Conservation (phyloP, 2,888 invertebrate species). For the Ophion costatus region DNA sequence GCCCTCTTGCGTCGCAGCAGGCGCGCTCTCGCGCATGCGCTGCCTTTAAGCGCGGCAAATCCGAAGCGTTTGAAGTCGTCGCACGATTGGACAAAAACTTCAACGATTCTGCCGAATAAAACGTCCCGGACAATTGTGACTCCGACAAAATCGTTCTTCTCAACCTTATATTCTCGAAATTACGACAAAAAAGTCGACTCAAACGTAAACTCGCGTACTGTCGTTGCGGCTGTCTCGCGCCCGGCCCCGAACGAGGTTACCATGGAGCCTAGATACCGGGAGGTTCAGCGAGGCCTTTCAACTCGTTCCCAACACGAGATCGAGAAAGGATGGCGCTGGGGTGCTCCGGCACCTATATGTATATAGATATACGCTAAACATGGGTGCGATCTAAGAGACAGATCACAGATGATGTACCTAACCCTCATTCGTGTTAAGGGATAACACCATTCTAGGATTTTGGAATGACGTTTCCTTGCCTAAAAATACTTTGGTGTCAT, state of each 20-base stretch:
- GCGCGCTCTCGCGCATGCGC: slow-evolving; percentile 50
- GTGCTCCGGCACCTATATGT: too few species aligned
- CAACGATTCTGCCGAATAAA: neutral
- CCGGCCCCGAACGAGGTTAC: neutral
- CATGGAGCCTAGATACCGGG: too few species aligned
- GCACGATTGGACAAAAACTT: neutral
- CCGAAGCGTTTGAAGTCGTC: neutral
- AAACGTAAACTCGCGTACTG: neutral
- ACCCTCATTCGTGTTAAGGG: too few species aligned
- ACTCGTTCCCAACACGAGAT: too few species aligned
- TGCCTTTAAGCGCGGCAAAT: slow-evolving; percentile 3
- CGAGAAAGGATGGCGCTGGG: too few species aligned
- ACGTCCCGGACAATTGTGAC: neutral
- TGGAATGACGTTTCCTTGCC: too few species aligned
- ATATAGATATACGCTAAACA: too few species aligned
- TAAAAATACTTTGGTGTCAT: too few species aligned
- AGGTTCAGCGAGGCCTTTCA: too few species aligned
- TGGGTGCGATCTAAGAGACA: too few species aligned
- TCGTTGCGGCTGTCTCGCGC: neutral
- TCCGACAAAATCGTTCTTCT: neutral
- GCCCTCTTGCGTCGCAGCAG: neutral
- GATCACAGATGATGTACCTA: too few species aligned
- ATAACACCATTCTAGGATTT: too few species aligned
- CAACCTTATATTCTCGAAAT: neutral
- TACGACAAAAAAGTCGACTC: neutral